phyloP scores from a whole-genome alignment of 2,113 vertebrate genomes.

The Nothocercus julius region DNA sequence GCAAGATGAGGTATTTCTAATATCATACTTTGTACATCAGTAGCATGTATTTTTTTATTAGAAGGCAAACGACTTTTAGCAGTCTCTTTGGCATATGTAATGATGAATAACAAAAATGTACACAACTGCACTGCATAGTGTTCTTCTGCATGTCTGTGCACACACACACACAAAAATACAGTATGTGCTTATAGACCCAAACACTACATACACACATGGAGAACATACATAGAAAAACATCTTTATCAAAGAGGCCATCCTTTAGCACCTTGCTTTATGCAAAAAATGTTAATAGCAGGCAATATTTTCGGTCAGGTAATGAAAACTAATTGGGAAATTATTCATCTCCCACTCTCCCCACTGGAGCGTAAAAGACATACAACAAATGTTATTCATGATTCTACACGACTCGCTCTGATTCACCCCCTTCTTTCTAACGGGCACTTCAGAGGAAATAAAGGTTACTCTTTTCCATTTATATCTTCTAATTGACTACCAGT shows the following conservation, averaged over 20 bases:
- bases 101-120: background rate
- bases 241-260: conserved; percentile 18
- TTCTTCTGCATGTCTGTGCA: fast-evolving
- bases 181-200: background rate
- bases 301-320: conserved; percentile 67
- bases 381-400: conserved; percentile 73
- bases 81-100: background rate
- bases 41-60: background rate
- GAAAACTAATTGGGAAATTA: conserved; percentile 73
- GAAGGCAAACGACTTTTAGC: background rate
- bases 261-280: conserved; percentile 40
- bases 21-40: background rate
- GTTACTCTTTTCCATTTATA: conserved; percentile 76
- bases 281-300: conserved; percentile 54
- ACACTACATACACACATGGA: fast-evolving
- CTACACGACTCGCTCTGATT: conserved; percentile 60
- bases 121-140: background rate
- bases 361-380: conserved; percentile 55
- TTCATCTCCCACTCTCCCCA: conserved; percentile 62
- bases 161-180: fast-evolving
- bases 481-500: conserved; percentile 78
- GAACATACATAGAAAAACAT: background rate
- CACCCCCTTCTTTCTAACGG: conserved; percentile 65
- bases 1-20: background rate
- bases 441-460: conserved; percentile 75